Evolutionary conservation across 2,888 invertebrate genomes (phyloP).

Genomic region (Aphidius colemani): DNA sequence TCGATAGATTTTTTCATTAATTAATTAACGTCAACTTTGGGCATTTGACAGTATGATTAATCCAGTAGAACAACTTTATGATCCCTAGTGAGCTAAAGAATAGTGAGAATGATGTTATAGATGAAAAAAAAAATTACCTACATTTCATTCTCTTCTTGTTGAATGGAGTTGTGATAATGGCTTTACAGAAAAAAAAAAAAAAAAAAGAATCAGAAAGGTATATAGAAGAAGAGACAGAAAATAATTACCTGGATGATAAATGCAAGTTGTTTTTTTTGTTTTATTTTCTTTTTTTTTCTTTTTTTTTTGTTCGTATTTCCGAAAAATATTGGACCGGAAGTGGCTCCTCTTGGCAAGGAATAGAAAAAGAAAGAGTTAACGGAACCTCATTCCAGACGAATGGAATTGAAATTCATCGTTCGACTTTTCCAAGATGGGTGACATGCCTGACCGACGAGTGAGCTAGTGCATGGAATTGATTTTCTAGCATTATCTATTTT

Average conservation of each 20-base stretch:
- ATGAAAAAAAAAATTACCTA: too few species aligned
- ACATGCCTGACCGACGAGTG: slow-evolving; percentile 23
- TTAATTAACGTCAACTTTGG: slow-evolving; percentile 16
- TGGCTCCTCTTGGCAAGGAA: slow-evolving; percentile 28
- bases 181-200: slow-evolving; percentile 5
- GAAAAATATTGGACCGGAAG: slow-evolving; percentile 34
- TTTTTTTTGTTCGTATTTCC: slow-evolving; percentile 12
- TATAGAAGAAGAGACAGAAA: slow-evolving; percentile 7
- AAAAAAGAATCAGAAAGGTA: slow-evolving; percentile 20
- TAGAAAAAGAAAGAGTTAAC: slow-evolving; percentile 21
- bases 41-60: slow-evolving; percentile 15
- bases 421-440: slow-evolving; percentile 7
- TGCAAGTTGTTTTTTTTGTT: background rate
- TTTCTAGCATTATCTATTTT: slow-evolving; percentile 37
- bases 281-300: background rate
- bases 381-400: too few species aligned
- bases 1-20: background rate
- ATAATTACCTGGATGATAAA: slow-evolving; percentile 23
- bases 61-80: slow-evolving; percentile 15
- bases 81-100: background rate
- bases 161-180: background rate
- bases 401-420: slow-evolving; percentile 19
- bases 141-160: background rate
- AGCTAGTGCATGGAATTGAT: slow-evolving; percentile 34
- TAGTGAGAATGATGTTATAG: background rate